Evolutionary conservation across 2,113 vertebrate genomes (phyloP).

Genomic region (Hypocryptadius cinnamomeus): DNA sequence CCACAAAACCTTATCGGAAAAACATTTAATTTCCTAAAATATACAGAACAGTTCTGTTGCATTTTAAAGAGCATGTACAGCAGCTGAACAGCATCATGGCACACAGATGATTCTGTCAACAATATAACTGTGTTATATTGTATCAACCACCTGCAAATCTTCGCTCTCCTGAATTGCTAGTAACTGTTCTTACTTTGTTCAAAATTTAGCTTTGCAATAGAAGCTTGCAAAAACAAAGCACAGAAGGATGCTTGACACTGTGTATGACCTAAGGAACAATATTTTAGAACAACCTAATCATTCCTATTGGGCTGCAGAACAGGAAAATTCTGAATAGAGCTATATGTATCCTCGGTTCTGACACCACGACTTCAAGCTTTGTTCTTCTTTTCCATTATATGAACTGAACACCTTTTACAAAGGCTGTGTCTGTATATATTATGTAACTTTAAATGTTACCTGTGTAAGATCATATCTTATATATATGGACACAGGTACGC

Average conservation of each 20-base stretch:
- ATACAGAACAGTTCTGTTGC: neutral
- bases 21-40: neutral
- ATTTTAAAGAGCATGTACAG: neutral
- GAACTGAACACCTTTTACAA: slow-evolving; percentile 49
- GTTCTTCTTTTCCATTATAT: slow-evolving; percentile 46
- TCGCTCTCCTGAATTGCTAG: neutral
- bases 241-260: neutral
- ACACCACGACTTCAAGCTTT: slow-evolving; percentile 31
- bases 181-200: neutral
- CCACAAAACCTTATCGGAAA: neutral
- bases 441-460: slow-evolving; percentile 50
- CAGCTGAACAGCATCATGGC: neutral
- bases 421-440: slow-evolving; percentile 58
- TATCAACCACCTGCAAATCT: neutral
- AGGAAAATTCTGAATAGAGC: slow-evolving; percentile 6
- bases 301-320: neutral
- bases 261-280: neutral
- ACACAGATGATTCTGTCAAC: neutral
- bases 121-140: neutral
- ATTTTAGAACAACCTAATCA: neutral
- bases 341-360: neutral
- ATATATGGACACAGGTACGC: slow-evolving; percentile 31
- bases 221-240: neutral
- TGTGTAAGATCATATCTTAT: slow-evolving; percentile 59
- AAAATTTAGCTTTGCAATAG: neutral